These are phyloP conservation scores for Thymelicus sylvestris DNA, from an alignment of 2,888 invertebrate species.

Conservation along the genomic window DNA sequence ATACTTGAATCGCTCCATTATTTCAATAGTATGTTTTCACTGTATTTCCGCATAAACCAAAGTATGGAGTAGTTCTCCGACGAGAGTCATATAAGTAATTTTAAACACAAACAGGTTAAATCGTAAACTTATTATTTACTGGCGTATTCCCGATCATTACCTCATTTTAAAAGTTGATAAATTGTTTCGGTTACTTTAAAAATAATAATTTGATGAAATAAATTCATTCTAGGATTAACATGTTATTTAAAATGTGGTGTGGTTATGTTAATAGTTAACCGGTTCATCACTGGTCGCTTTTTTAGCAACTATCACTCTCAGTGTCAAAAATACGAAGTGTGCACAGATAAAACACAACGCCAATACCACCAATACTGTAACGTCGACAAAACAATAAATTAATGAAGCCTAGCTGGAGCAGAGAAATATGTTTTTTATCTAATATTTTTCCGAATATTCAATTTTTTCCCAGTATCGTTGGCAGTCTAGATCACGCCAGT, in stretches of 20 bases:
- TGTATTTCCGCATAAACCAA: conserved; percentile 50
- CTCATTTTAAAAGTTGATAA: not conserved
- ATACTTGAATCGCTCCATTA: not conserved
- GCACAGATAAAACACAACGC: not conserved
- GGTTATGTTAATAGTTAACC: not conserved
- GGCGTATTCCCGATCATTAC: not conserved
- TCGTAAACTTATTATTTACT: conserved; percentile 9
- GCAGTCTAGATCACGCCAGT: not conserved
- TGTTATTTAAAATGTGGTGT: too few relatives aligned
- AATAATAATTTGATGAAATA: too few relatives aligned
- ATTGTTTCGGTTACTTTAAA: too few relatives aligned
- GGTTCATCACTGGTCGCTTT: not conserved
- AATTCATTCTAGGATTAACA: too few relatives aligned
- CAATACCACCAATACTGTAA: not conserved
- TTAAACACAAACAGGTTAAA: conserved; percentile 16
- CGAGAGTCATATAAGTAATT: conserved; percentile 41
- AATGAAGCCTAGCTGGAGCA: too few relatives aligned
- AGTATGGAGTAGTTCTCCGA: conserved; percentile 52
- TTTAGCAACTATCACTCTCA: not conserved
- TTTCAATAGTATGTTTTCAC: conserved; percentile 14
- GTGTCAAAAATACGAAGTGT: not conserved
- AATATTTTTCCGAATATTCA: too few relatives aligned
- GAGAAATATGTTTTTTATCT: too few relatives aligned
- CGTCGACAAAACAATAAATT: too few relatives aligned
- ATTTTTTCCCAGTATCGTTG: too few relatives aligned